Base-by-base conservation (phyloP, 92 coral and sea anemone species). In the Hydrozoanthus gracilis region DNA sequence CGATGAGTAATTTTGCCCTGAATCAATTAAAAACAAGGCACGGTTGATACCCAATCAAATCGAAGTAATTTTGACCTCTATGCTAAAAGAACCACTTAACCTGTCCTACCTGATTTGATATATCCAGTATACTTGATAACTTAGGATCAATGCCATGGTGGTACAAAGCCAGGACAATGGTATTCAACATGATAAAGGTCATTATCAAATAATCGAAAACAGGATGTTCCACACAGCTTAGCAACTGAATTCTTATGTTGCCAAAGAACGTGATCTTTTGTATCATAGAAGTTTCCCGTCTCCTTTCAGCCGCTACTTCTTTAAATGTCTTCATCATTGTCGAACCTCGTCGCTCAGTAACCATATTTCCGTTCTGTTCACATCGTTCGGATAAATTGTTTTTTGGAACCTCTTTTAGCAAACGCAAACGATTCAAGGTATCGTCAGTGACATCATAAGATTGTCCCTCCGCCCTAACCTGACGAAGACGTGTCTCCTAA, bases 161-260 rank as follows among this genome's bases (percentile, higher is more conserved):
- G 51, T 89, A 87, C 54, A 85, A 51, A 47, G 92, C 86, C 73
- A 89, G 82, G 7, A 87, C 87, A 54, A 77, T 14, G 1, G 89
- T 89, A 71, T 89, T 89, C 49, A 89, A 71, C 45, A 89, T 50
- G 56, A 89, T 89, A 77, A 87, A 78, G 61, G 73, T 62, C 68
- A 87, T 89, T 11, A 89, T 89, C 16, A 89, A 48, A 47, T 73
- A 82, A 9, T 89, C 92, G 49, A 89, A 89, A 6, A 47, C 8
- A 20, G 89, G 16, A 44, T 46, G 68, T 3, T 66, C 73, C 12
- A 89, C 92, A 49, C 79, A 51, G 48, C n/a, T 56, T 13, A 52
- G 27, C 18, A 85, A 44, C 39, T 39, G 15, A 2, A 35, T 5
- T 51, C 92, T 84, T 70, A 54, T 58, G 44, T 16, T 13, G 18